Evolutionary conservation across 1,140 invertebrate genomes (phyloP).

Genomic region (Reticulitermes speratus): DNA sequence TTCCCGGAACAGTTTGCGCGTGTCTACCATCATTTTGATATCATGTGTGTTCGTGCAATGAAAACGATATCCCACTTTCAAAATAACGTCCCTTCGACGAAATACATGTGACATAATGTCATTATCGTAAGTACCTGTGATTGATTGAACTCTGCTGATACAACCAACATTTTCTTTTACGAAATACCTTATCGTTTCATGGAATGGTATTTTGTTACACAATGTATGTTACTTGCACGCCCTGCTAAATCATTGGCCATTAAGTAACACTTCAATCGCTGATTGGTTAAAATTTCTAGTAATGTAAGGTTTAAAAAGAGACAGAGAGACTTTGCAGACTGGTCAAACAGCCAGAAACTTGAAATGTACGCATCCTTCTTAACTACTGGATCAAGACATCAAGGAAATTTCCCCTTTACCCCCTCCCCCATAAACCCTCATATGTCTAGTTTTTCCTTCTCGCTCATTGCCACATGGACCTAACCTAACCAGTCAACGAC

Average conservation of each 20-base stretch:
- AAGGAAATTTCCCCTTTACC: not conserved
- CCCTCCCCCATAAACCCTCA: not conserved
- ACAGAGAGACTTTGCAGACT: not conserved
- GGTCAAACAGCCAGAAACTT: not conserved
- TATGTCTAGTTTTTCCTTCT: not conserved
- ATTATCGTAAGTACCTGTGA: not conserved
- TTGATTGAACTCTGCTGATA: not conserved
- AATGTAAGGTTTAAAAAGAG: not conserved
- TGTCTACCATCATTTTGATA: not conserved
- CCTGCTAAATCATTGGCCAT: not conserved
- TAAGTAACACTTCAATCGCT: not conserved
- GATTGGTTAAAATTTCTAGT: not conserved
- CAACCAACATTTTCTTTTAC: not conserved
- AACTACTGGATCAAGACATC: not conserved
- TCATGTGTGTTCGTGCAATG: not conserved
- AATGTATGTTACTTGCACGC: not conserved
- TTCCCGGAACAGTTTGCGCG: not conserved
- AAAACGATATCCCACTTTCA: not conserved
- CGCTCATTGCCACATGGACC: slow-evolving; percentile 7
- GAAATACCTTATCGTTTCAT: not conserved
- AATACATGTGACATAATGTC: not conserved
- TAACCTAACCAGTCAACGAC: slow-evolving; percentile 2
- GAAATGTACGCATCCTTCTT: not conserved
- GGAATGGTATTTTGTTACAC: not conserved
- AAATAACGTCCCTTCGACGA: not conserved